Evolutionary conservation across 2,797 vertebrate genomes (phyloP).

Genomic region (Mormyrops attenuatus): DNA sequence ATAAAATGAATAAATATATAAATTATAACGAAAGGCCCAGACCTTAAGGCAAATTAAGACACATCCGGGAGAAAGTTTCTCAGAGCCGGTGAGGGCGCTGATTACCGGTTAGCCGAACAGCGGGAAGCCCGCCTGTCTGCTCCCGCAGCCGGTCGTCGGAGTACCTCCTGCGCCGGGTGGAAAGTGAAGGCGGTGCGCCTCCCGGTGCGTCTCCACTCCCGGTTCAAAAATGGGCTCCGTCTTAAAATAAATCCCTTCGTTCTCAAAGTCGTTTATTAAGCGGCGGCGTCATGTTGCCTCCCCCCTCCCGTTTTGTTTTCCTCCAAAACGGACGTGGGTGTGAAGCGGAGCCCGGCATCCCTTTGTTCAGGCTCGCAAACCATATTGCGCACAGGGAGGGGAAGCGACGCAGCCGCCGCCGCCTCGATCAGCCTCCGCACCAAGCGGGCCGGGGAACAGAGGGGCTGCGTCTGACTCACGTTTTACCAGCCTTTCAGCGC

Average conservation of each 20-base stretch:
- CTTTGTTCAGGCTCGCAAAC: constrained; percentile 7
- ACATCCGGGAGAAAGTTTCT: constrained; percentile 1
- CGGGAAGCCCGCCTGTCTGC: neutral
- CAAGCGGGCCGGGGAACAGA: neutral
- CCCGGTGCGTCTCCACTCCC: neutral
- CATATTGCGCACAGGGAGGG: neutral
- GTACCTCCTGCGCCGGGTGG: neutral
- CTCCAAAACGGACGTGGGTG: neutral
- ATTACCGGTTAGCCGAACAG: constrained; percentile 13
- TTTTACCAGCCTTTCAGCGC: neutral
- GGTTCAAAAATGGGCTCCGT: neutral
- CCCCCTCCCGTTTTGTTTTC: neutral
- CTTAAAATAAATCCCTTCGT: neutral
- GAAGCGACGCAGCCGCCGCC: neutral
- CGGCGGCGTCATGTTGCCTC: neutral
- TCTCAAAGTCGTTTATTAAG: neutral
- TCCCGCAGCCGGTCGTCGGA: neutral
- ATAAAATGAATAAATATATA: neutral
- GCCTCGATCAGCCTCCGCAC: neutral
- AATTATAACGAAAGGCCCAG: constrained; percentile 45
- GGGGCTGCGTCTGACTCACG: neutral
- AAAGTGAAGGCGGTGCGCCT: neutral
- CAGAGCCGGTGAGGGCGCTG: constrained; percentile 10
- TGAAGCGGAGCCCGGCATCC: neutral
- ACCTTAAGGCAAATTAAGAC: constrained; percentile 57